Evolutionary conservation across 2,888 invertebrate genomes (phyloP).

Genomic region (Habroteleia sp.): DNA sequence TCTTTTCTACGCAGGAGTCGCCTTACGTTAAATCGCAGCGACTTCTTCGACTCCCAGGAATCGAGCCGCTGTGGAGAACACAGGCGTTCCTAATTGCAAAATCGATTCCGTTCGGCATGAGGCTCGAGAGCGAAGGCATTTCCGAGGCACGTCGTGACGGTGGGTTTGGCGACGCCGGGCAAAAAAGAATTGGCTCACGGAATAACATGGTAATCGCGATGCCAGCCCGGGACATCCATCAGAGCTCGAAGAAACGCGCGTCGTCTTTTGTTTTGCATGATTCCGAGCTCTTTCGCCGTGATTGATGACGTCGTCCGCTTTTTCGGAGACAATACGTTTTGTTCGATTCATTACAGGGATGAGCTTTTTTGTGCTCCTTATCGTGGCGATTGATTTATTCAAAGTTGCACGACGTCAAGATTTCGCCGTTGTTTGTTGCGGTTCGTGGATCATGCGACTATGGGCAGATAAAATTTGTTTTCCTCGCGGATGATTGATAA

Average conservation of each 20-base stretch:
- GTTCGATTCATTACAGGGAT: conserved; percentile 56
- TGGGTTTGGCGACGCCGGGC: conserved; percentile 39
- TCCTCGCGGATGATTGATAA: conserved; percentile 38
- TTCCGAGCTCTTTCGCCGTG: conserved; percentile 32
- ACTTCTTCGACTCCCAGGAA: conserved; percentile 50
- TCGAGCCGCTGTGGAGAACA: conserved; percentile 59
- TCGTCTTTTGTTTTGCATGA: conserved; percentile 59
- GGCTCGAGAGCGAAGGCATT: conserved; percentile 67
- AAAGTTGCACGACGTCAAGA: conserved; percentile 36
- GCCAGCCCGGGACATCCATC: conserved; percentile 47
- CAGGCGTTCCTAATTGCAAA: conserved; percentile 73
- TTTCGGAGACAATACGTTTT: conserved; percentile 52
- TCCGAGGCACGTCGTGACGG: conserved; percentile 58
- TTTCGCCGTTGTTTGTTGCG: conserved; percentile 28
- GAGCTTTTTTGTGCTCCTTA: conserved; percentile 35
- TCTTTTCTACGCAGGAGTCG: too few species aligned
- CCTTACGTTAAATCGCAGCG: conserved; percentile 43
- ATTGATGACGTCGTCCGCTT: conserved; percentile 49
- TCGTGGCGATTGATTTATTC: conserved; percentile 48
- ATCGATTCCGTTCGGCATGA: conserved; percentile 71
- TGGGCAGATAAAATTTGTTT: conserved; percentile 42
- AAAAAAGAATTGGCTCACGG: conserved; percentile 34
- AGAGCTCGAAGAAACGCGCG: conserved; percentile 37
- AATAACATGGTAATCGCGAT: conserved; percentile 54
- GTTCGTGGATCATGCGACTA: neutral